phyloP scores from a whole-genome alignment of 2,113 vertebrate species.

The Rhinoptilus africanus region DNA sequence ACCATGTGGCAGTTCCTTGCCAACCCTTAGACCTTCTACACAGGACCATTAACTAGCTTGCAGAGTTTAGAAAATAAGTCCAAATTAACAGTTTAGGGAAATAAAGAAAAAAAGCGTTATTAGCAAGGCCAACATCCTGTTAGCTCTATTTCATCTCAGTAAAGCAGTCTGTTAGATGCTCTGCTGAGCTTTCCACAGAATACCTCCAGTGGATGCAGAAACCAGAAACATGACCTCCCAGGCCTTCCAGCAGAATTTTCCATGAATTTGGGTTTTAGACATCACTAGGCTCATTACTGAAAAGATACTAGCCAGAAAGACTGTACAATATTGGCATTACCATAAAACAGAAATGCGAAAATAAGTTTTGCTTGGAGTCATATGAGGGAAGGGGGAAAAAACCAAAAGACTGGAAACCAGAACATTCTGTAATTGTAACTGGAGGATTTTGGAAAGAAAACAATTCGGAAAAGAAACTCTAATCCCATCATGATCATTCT shows the following conservation, averaged over 20 bases:
- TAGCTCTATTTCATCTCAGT: not conserved
- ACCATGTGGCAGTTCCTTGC: not conserved
- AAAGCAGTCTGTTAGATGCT: not conserved
- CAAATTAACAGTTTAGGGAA: not conserved
- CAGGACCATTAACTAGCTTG: not conserved
- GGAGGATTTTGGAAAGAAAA: not conserved
- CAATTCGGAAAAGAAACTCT: not conserved
- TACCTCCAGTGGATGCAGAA: not conserved
- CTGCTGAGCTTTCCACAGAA: not conserved
- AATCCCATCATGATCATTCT: slow-evolving; percentile 31
- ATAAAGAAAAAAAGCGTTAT: not conserved
- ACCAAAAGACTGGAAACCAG: not conserved
- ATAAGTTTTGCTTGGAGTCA: slow-evolving; percentile 14
- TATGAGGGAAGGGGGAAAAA: not conserved
- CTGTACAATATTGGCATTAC: not conserved
- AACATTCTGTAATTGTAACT: slow-evolving; percentile 15
- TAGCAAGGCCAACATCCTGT: not conserved
- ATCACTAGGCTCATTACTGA: not conserved
- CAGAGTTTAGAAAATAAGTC: not conserved
- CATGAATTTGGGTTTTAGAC: not conserved
- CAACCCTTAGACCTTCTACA: not conserved
- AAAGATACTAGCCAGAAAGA: not conserved
- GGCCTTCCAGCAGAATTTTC: slow-evolving; percentile 13
- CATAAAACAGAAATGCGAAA: not conserved
- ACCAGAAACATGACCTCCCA: slow-evolving; percentile 2